phyloP scores from a whole-genome alignment of 53 echinoderm and acorn worm species.

The Temnopleurus reevesii region DNA sequence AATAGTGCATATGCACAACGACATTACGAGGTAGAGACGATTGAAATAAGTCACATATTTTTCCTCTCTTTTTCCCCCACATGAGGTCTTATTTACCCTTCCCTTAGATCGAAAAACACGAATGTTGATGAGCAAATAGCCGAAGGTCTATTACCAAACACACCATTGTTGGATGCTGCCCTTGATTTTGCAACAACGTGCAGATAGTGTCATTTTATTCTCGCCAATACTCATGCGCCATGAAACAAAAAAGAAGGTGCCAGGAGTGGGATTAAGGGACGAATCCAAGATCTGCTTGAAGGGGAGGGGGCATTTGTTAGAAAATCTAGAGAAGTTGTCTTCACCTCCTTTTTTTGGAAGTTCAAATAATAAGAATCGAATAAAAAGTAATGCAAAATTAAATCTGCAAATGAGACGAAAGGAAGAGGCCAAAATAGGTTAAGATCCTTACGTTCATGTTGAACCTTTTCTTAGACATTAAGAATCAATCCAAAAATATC shows the following conservation, averaged over 20 bases:
- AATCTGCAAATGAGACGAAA: too few species aligned
- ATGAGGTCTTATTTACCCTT: neutral
- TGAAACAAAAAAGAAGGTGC: neutral
- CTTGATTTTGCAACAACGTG: constrained; percentile 13
- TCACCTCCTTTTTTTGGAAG: too few species aligned
- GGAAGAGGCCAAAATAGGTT: too few species aligned
- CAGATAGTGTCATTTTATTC: neutral
- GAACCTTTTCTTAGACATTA: too few species aligned
- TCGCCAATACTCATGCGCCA: neutral
- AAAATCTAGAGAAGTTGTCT: too few species aligned
- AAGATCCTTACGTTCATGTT: too few species aligned
- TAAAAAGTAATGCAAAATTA: too few species aligned
- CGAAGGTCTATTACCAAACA: neutral
- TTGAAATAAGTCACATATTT: neutral
- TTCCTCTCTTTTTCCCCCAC: neutral
- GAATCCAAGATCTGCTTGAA: too few species aligned
- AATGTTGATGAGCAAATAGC: constrained; percentile 19
- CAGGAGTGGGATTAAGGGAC: neutral
- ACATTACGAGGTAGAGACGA: neutral
- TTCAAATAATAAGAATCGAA: too few species aligned
- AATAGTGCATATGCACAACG: neutral
- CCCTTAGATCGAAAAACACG: neutral
- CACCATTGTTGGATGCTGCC: neutral
- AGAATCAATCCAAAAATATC: too few species aligned
- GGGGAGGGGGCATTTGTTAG: too few species aligned